Base-by-base conservation (phyloP, 2,888 invertebrate genomes). In the Aporophyla lueneburgensis region DNA sequence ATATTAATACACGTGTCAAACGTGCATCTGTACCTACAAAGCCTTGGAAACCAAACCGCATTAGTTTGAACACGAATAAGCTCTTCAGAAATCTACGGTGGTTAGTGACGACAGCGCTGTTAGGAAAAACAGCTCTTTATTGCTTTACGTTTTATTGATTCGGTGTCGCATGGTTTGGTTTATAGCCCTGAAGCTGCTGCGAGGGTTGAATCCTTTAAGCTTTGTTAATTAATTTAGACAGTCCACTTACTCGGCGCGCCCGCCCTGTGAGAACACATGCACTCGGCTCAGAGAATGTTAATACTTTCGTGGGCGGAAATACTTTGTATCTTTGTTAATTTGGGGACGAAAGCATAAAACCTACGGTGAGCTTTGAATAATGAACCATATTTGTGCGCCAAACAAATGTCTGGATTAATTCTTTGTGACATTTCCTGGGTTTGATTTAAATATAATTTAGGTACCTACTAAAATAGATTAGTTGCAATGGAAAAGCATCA, bases 191-290 rank as follows among this genome's bases (percentile, higher is more conserved):
- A 89, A 94, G 92, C 93, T 87, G 94, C 93, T 94, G 90, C 80
- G 82, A 84, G 90, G 88, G 90, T 88, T 87, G 87, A 88, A 90
- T 89, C 87, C 88, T 86, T 87, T 91, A 90, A 93, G 93, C 93
- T 93, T 92, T 89, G 91, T 93, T 95, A 95, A 96, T 96, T 96
- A 95, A 95, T 96, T 95, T 93, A 93, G 94, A 94, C 95, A 94
- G 94, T 92, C 94, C 95, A 94, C 95, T 95, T 93, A 94, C 88
- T 90, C 92, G 86, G 85, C 90, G 89, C 90, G 90, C 90, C 90
- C 90, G 91, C 92, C 87, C 91, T 91, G 86, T 89, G 90, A 88
- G 91, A 92, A 92, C 93, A 93, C 89, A 92, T 93, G 92, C 92
- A 92, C 88, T 92, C 87, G 90, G 90, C 90, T 90, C 87, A 76